Conservation (phyloP, 1,140 invertebrate genomes). For the Brachionus koreanus region DNA sequence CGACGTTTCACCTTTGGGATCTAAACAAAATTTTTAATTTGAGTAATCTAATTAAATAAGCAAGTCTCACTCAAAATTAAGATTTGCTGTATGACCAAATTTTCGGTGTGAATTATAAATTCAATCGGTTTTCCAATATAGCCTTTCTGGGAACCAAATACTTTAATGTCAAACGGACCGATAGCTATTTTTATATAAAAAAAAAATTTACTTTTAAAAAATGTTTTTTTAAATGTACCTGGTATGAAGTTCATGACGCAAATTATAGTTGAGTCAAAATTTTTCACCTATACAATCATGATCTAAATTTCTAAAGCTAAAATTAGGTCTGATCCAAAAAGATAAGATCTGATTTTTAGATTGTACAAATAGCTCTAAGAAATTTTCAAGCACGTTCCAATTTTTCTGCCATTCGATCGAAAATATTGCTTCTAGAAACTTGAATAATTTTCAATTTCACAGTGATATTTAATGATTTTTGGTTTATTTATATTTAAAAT, state of each 20-base stretch:
- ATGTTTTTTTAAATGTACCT: background rate
- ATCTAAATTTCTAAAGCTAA: background rate
- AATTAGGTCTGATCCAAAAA: background rate
- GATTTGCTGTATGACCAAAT: background rate
- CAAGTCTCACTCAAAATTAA: background rate
- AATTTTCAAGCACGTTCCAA: background rate
- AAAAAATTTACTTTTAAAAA: background rate
- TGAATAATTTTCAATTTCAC: background rate
- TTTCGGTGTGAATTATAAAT: background rate
- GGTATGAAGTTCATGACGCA: background rate
- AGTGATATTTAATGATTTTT: background rate
- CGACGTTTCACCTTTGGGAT: background rate
- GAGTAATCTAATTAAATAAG: background rate
- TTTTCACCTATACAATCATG: background rate
- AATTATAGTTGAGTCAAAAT: background rate
- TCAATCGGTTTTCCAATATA: conserved; percentile 2
- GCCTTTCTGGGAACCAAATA: conserved; percentile 9
- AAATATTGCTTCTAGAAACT: background rate
- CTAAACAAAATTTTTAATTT: background rate
- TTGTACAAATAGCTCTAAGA: background rate
- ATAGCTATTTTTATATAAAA: background rate
- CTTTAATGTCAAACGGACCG: conserved; percentile 2
- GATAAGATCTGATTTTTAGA: background rate
- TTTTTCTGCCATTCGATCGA: background rate
- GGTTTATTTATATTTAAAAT: background rate